A percentile compares a stretch with the other conserved stretches of the same genome.
Conservation (phyloP, 2,797 vertebrate genomes). For the Balearica regulorum region DNA sequence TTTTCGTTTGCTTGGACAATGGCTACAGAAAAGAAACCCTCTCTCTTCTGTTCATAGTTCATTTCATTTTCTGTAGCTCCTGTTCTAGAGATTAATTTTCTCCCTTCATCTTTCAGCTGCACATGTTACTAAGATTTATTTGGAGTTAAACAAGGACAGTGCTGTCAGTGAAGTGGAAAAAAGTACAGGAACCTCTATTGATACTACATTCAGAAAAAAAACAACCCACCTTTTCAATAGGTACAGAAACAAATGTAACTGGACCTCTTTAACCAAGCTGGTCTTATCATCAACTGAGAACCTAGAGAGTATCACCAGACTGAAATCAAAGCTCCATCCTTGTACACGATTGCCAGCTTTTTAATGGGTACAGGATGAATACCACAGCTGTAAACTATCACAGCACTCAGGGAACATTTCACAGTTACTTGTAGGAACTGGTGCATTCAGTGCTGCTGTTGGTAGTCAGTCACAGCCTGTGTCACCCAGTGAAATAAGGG, state of each 20-base stretch:
- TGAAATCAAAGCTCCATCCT: not conserved
- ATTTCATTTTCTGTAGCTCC: not conserved
- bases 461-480: not conserved
- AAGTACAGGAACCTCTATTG: not conserved
- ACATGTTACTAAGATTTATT: not conserved
- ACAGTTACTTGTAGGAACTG: not conserved
- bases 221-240: not conserved
- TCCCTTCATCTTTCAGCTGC: not conserved
- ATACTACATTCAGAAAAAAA: not conserved
- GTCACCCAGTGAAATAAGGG: not conserved
- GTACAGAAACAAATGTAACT: not conserved
- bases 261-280: not conserved
- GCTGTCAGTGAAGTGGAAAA: not conserved
- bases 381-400: not conserved
- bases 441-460: not conserved
- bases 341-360: not conserved
- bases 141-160: conserved; percentile 1
- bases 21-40: not conserved
- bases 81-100: not conserved
- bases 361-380: not conserved
- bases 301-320: not conserved
- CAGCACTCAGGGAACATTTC: accelerated
- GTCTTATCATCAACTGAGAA: not conserved
- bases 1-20: not conserved
- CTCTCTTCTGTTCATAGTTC: not conserved